phyloP scores from a whole-genome alignment of 2,113 vertebrate genomes.

The Passer domesticus region DNA sequence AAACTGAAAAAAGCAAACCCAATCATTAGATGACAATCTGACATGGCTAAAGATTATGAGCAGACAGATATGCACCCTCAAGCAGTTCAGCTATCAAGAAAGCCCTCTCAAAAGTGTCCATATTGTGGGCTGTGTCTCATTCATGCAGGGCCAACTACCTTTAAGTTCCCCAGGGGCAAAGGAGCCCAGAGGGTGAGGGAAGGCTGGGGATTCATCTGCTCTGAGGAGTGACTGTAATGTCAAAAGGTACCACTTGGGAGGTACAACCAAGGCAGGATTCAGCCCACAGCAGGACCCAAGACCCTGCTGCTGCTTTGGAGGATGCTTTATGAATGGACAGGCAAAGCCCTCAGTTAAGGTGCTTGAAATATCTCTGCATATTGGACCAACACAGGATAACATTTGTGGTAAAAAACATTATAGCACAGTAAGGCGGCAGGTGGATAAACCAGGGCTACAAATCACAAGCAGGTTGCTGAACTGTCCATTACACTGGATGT shows the following conservation, averaged over 20 bases:
- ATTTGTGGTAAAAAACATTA: neutral
- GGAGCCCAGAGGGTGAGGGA: rapidly evolving
- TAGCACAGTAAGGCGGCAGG: neutral
- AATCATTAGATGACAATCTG: neutral
- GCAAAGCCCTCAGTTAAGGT: neutral
- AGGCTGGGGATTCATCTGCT: neutral
- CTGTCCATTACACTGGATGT: rapidly evolving
- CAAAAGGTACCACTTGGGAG: neutral
- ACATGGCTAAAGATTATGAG: neutral
- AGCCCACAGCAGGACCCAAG: too few species aligned
- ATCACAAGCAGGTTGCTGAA: neutral
- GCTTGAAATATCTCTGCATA: neutral
- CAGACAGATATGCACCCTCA: neutral
- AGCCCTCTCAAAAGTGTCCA: neutral
- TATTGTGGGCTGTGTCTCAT: rapidly evolving
- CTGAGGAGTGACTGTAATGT: neutral
- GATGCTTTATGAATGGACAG: neutral
- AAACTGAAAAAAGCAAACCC: neutral
- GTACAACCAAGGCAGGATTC: rapidly evolving
- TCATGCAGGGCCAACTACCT: neutral
- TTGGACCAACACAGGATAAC: neutral
- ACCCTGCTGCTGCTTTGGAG: neutral
- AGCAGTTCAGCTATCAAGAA: neutral
- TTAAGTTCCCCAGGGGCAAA: rapidly evolving
- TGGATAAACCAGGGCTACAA: neutral